A percentile compares a stretch with the other conserved stretches of the same genome.
These are phyloP conservation scores for Pantala flavescens DNA, from an alignment of 1,140 invertebrate genomes.

Conservation along the genomic window DNA sequence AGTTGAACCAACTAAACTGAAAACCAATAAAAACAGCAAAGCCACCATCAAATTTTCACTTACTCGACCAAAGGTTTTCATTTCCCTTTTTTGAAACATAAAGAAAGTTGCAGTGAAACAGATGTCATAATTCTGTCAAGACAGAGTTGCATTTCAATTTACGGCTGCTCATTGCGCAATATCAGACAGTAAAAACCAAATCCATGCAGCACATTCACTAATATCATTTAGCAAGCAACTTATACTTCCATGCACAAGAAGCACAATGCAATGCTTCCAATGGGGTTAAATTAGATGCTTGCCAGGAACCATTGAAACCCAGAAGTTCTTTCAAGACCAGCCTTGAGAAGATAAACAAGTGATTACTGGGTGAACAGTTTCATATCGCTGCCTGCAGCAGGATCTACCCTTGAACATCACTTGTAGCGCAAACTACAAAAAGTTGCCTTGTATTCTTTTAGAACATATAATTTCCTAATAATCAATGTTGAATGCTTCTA, in stretches of 20 bases:
- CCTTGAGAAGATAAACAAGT: neutral
- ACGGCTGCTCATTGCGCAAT: no score
- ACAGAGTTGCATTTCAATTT: no score
- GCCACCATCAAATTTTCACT: no score
- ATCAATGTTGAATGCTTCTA: constrained; percentile 17
- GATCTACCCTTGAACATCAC: neutral
- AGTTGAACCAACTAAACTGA: no score
- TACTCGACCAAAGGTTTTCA: no score
- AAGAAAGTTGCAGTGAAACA: no score
- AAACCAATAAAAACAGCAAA: no score
- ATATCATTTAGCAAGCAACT: no score
- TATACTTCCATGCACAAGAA: neutral
- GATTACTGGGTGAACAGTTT: neutral
- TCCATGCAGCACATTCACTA: no score
- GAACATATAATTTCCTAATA: neutral
- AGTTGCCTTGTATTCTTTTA: neutral
- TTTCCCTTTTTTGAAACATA: no score
- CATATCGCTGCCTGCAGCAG: neutral
- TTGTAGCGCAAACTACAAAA: neutral
- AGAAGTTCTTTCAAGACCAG: neutral
- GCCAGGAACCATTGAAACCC: neutral
- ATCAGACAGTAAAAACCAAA: no score
- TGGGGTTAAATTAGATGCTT: neutral
- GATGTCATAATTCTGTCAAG: no score
- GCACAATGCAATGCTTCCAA: neutral